A percentile compares a stretch with the other conserved stretches of the same genome.
These are phyloP conservation scores for Pterocles burchelli DNA, from an alignment of 2,113 vertebrate genomes.

Conservation along the genomic window DNA sequence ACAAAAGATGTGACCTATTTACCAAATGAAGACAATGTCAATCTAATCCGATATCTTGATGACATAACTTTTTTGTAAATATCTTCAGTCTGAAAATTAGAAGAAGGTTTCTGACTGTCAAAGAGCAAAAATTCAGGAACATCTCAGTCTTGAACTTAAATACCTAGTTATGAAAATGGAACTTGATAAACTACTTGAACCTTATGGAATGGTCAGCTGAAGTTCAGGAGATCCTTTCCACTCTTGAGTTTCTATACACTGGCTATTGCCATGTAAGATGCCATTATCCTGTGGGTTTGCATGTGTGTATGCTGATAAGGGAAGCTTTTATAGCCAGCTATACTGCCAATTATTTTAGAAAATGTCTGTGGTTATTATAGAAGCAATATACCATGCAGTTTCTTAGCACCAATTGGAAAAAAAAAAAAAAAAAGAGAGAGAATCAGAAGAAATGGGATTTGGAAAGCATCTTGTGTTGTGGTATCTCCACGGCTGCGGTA, in stretches of 20 bases:
- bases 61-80: neutral
- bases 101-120: neutral
- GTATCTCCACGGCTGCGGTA: neutral
- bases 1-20: neutral
- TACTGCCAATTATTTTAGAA: neutral
- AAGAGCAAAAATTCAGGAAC: neutral
- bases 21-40: neutral
- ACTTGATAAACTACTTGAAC: neutral
- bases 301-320: neutral
- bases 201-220: neutral
- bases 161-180: neutral
- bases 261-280: neutral
- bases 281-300: neutral
- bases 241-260: neutral
- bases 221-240: neutral
- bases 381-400: neutral
- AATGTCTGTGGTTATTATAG: neutral
- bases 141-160: neutral
- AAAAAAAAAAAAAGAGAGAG: neutral
- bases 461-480: neutral
- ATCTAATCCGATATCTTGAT: neutral
- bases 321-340: neutral
- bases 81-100: neutral
- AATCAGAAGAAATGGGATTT: neutral
- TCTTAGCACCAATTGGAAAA: neutral